Conservation (phyloP, 2,113 vertebrate species). For the Pomatostomus ruficeps region DNA sequence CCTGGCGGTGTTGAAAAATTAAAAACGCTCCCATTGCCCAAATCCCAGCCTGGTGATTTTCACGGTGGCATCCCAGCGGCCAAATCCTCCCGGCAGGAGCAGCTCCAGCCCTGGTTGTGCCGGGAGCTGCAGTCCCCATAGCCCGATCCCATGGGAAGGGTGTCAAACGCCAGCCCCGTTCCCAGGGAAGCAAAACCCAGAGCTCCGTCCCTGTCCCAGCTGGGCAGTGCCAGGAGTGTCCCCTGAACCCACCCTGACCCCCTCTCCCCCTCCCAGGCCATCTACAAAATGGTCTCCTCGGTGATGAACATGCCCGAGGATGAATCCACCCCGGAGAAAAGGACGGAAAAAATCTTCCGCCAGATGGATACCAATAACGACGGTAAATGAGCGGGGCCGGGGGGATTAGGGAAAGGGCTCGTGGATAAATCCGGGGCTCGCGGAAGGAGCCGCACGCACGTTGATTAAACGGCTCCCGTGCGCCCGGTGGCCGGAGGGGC, state of each 20-base stretch:
- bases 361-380: slow-evolving; percentile 99
- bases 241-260: background rate
- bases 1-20: fast-evolving
- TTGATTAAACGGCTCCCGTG: slow-evolving; percentile 18
- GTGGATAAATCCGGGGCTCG: slow-evolving; percentile 30
- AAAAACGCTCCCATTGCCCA: background rate
- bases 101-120: background rate
- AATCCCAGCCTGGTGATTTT: fast-evolving
- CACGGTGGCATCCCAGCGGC: fast-evolving
- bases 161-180: fast-evolving
- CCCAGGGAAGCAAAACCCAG: background rate
- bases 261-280: slow-evolving; percentile 76
- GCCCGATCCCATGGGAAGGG: fast-evolving
- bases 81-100: background rate
- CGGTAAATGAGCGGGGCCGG: slow-evolving; percentile 75
- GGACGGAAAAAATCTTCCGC: slow-evolving; percentile 98
- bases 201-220: fast-evolving
- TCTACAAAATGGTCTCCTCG: slow-evolving; percentile 99
- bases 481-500: fast-evolving
- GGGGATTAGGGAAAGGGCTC: slow-evolving; percentile 53
- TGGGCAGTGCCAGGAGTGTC: background rate
- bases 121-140: background rate
- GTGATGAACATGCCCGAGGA: slow-evolving; percentile 99
- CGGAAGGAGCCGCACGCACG: background rate
- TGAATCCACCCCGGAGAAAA: slow-evolving; percentile 96